Evolutionary conservation across 2,113 vertebrate genomes (phyloP), one percentile per base, ranked within the genome.

Genomic region (Hyaena hyaena): DNA sequence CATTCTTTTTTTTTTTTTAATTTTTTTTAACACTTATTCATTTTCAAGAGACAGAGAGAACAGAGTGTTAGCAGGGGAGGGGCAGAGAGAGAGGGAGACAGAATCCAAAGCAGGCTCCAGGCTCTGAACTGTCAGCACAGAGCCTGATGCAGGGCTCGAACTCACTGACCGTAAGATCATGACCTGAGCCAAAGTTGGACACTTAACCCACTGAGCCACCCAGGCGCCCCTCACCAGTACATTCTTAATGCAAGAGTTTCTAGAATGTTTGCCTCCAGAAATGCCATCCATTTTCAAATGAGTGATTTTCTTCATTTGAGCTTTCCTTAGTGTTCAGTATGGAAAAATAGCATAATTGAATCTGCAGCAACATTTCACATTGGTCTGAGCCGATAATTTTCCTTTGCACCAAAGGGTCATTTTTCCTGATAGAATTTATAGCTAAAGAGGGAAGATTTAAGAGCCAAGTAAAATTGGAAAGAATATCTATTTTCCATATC

Each of bases 381-480:
- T 93, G 79, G 7, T 87, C 87, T 95, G 35, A 96, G 7, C 82
- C 79, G 91, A 4, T 90, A 79, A 94, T 81, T 95, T 95, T 76
- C 90, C 82, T 93, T 93, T 88, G 33, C 35, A 94, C 2, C 11
- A 45, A 96, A 45, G 31, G 43, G 66, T 88, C 39, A 80, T 96
- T 95, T 85, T 85, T 96, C 93, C 77, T 73, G 26, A 81, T 94
- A 90, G 21, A 15, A 89, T 90, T 88, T 93, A 9, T 94, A 92
- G 66, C 21, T 93, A 33, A 61, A 55, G 45, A 89, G 21, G 58
- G 65, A 93, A 26, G 50, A 88, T 35, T 88, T 85, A 39, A 45
- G n/a, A 31, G 24, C 16, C 50, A 82, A 69, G 55, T 55, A 95
- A 95, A 88, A 94, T 77, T 92, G 39, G 28, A 82, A 16, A 53